Evolutionary conservation across 1,140 invertebrate species (phyloP).

Genomic region (Drosophila parvula): DNA sequence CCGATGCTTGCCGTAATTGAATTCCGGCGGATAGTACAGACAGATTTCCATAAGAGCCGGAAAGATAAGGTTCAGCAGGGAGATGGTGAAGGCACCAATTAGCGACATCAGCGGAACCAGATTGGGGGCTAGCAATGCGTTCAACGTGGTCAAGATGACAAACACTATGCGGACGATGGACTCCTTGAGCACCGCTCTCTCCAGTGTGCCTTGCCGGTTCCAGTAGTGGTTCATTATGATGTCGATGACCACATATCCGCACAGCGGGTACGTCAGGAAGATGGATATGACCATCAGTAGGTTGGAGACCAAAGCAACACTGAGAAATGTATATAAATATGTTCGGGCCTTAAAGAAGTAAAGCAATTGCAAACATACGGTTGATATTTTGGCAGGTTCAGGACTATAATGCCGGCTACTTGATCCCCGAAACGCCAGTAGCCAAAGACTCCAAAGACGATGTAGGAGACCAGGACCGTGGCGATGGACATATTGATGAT

Average conservation of each 20-base stretch:
- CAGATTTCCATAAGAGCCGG: conserved; percentile 48
- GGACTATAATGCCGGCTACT: conserved; percentile 4
- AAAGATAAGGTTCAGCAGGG: conserved; percentile 56
- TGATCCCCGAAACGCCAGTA: conserved; percentile 49
- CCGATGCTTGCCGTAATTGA: conserved; percentile 5
- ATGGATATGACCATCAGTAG: conserved; percentile 12
- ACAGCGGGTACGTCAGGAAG: conserved; percentile 43
- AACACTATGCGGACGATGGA: conserved; percentile 15
- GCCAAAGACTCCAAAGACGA: conserved; percentile 44
- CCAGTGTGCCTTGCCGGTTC: not conserved
- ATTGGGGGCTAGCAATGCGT: conserved; percentile 36
- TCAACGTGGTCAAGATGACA: conserved; percentile 33
- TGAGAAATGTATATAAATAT: not conserved
- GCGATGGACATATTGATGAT: conserved; percentile 11
- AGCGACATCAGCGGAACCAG: conserved; percentile 42
- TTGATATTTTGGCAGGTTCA: conserved; percentile 43
- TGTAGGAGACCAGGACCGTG: conserved; percentile 14
- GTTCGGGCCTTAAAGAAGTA: too few relatives aligned
- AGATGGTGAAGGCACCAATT: conserved; percentile 47
- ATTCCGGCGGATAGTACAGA: conserved; percentile 21
- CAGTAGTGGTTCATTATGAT: conserved; percentile 45
- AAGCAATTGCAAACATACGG: conserved; percentile 17
- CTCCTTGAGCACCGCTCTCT: conserved; percentile 31
- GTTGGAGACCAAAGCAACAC: conserved; percentile 6
- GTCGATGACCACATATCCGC: conserved; percentile 52